Base-by-base conservation (phyloP, 2,113 vertebrate species). In the Psammodynastes pulverulentus region DNA sequence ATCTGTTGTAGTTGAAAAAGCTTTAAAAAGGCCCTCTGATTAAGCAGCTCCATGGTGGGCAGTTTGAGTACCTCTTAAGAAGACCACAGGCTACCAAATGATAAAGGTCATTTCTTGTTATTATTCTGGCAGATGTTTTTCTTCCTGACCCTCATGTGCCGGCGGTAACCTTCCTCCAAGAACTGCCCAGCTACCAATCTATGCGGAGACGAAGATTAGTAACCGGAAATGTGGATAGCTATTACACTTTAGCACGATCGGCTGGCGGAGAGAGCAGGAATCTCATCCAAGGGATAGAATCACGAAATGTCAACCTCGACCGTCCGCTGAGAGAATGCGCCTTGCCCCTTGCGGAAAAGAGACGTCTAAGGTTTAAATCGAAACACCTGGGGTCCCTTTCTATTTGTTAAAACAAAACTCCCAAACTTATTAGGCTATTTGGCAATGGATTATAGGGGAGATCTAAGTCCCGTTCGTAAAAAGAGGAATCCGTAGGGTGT, bases 161-260 rank as follows among this genome's bases (percentile, higher is more conserved):
- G 15, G 88, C 96, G 19, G 95, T 95, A 91, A 96, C 96, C 94
- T 97, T 99, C 94, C 96, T 99, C 95, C 98, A 99, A 95, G 97
- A 99, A 97, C 94, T 99, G 54, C 99, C 99, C 91, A 99, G 99
- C 95, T 99, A 98, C 96, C 98, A 95, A 96, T 98, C 98, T 1
- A 96, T 98, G 67, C 96, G 98, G 52, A 97, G 98, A 93, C 97
- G 97, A 54, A 98, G 98, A 94, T 93, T 95, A 0, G 92, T 95
- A 9, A 87, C 90, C 0, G 39, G 89, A 72, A 56, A 94, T 62
- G 54, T 89, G 21, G 86, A 95, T 93, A 79, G 54, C 19, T 85
- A 46, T 24, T 21, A 9, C 93, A 86, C 53, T 26, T 0, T 95
- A 52, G 49, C 26, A 8, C 95, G 91, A 86, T 49, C 94, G 0